Evolutionary conservation across 2,797 vertebrate species (phyloP).

Genomic region (Sebastes vulpes): DNA sequence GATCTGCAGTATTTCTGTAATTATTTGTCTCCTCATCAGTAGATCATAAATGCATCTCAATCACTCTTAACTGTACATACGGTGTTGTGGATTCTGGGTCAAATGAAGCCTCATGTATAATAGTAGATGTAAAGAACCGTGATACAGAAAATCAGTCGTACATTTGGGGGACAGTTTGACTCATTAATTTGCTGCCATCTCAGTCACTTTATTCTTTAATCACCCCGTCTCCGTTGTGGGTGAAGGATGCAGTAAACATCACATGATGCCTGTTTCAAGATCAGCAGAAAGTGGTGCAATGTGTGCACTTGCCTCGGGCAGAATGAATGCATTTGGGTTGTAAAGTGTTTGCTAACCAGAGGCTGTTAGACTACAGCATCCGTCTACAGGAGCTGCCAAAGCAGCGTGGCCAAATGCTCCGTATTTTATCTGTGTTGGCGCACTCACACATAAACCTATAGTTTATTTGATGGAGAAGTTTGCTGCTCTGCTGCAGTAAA

Average conservation of each 20-base stretch:
- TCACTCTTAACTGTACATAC: not conserved
- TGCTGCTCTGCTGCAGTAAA: not conserved
- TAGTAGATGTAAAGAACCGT: not conserved
- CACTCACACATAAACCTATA: not conserved
- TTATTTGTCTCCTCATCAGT: not conserved
- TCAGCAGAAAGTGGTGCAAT: not conserved
- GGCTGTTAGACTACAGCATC: not conserved
- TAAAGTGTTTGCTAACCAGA: not conserved
- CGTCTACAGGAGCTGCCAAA: not conserved
- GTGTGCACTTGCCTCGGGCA: not conserved
- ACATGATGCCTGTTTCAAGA: not conserved
- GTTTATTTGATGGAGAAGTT: not conserved
- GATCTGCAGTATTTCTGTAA: not conserved
- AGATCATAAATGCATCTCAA: not conserved
- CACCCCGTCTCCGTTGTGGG: not conserved
- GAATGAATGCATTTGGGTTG: not conserved
- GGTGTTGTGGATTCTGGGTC: not conserved
- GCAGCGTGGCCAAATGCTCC: not conserved
- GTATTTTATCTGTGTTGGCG: not conserved
- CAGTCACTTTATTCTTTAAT: not conserved
- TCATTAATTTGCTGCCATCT: not conserved
- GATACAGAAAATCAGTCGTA: not conserved
- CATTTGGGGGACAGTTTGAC: no score
- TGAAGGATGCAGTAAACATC: slow-evolving; percentile 1
- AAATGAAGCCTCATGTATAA: not conserved